These are phyloP conservation scores for Aurelia coerulea DNA, from an alignment of 30 jellyfish, hydroid and myxozoan species.

Conservation along the genomic window DNA sequence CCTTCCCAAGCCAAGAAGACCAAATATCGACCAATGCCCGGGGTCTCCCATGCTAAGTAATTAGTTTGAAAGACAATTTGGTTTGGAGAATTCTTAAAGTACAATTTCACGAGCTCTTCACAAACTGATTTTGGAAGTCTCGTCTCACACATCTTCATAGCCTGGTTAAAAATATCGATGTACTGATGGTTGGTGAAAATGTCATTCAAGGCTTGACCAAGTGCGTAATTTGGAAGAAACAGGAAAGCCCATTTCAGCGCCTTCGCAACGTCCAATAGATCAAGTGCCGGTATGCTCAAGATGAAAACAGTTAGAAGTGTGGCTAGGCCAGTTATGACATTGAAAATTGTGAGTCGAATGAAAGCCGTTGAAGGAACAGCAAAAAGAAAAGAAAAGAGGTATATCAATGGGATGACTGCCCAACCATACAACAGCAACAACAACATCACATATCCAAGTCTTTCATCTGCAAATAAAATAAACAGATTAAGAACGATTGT, in stretches of 20 bases:
- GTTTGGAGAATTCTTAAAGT: conserved; percentile 28
- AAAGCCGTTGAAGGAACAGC: conserved; percentile 90
- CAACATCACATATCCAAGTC: conserved; percentile 86
- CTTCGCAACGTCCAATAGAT: conserved; percentile 77
- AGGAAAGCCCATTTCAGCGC: conserved; percentile 89
- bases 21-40: conserved; percentile 92
- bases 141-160: conserved; percentile 59
- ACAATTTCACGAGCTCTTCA: conserved; percentile 6
- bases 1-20: conserved; percentile 87
- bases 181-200: conserved; percentile 79
- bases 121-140: conserved; percentile 21
- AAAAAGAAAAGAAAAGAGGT: conserved; percentile 78
- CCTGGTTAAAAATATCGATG: conserved; percentile 51
- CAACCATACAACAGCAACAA: conserved; percentile 83
- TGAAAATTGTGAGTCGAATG: conserved; percentile 88
- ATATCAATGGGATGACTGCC: conserved; percentile 94
- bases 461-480: conserved; percentile 62
- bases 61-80: conserved; percentile 61
- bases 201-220: conserved; percentile 95
- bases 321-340: conserved; percentile 94
- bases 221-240: conserved; percentile 87
- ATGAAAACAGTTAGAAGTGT: conserved; percentile 87
- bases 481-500: no score
- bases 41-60: conserved; percentile 91
- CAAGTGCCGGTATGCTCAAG: conserved; percentile 82